Evolutionary conservation across 2,797 vertebrate species (phyloP), one percentile per base, ranked within the genome.

Genomic region (Uromys caudimaculatus): DNA sequence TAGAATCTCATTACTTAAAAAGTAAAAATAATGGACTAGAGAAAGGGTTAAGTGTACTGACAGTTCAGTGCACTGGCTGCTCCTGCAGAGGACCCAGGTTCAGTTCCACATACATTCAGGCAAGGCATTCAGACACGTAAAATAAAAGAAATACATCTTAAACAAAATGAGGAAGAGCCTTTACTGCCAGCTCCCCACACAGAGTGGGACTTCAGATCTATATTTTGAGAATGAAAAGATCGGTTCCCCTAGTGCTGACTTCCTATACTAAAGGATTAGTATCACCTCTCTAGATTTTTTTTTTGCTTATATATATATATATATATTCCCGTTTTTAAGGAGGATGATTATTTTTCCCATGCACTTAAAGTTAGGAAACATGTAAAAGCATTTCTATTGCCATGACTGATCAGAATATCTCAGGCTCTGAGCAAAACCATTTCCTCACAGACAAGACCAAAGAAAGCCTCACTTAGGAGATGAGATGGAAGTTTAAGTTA

Each of bases 301-400:
- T 44, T 44, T 27, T 71, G 60, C 19, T 4, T n/a, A 21, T 38
- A 71, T 41, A 17, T 41, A 58, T 21, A 1, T n/a, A 21, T 38
- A 71, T 41, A 17, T 41, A 58, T 21, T 35, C 5, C 14, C 38
- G 5, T 44, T 87, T 91, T n/a, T 41, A 29, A 93, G 76, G 35
- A 62, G 13, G 17, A 23, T 87, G 38, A 77, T 79, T 8, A 76
- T 24, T 29, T 41, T 91, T 64, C 44, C 11, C 12, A 16, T 85
- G 35, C 89, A 54, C 83, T 96, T 78, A 87, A 96, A 84, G 24
- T 50, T 88, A 64, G 11, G 2, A 38, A 92, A 19, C 24, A 62
- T 8, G 19, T 69, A 54, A 71, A 86, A 62, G 10, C 14, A 1
- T 10, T 83, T 47, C 27, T 47, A 47, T 47, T 83, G 16, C 47